Evolutionary conservation across 2,888 invertebrate genomes (phyloP).

Genomic region (Gastracanthus pulcherrimus): DNA sequence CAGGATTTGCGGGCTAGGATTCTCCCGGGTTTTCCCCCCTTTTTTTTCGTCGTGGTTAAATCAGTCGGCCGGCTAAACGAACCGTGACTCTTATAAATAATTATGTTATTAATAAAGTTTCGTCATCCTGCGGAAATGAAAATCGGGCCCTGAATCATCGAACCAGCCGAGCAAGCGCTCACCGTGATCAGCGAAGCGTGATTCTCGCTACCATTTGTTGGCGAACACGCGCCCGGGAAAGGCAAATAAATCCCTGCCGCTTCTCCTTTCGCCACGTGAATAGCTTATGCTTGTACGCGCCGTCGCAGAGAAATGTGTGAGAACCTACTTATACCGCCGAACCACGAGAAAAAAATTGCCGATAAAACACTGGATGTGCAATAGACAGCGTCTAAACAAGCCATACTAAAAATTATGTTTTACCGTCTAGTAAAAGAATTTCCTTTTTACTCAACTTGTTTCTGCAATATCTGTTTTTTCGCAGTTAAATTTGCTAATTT

Average conservation of each 20-base stretch:
- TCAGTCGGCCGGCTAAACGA: constrained; percentile 59
- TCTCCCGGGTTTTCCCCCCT: neutral
- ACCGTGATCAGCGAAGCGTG: constrained; percentile 53
- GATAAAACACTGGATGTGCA: constrained; percentile 22
- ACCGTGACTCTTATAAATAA: constrained; percentile 64
- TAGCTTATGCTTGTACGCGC: neutral
- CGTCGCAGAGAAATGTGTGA: constrained; percentile 45
- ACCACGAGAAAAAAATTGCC: neutral
- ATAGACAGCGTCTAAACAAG: constrained; percentile 34
- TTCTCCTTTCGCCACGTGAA: constrained; percentile 44
- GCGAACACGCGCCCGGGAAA: constrained; percentile 40
- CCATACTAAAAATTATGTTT: too few relatives aligned
- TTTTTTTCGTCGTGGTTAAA: constrained; percentile 19
- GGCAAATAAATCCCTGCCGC: constrained; percentile 54
- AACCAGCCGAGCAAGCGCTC: constrained; percentile 8
- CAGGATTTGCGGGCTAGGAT: constrained; percentile 2
- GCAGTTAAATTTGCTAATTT: neutral
- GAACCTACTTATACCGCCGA: too few relatives aligned
- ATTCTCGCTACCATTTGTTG: constrained; percentile 35
- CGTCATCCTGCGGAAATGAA: constrained; percentile 67
- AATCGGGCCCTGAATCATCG: constrained; percentile 62
- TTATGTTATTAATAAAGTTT: constrained; percentile 63
- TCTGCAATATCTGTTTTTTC: too few relatives aligned
- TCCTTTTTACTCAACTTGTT: too few relatives aligned
- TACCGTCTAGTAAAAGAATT: too few relatives aligned